A percentile compares a stretch with the other conserved stretches of the same genome.
These are phyloP conservation scores for Globia sparganii DNA, from an alignment of 2,888 invertebrate genomes.

Conservation along the genomic window DNA sequence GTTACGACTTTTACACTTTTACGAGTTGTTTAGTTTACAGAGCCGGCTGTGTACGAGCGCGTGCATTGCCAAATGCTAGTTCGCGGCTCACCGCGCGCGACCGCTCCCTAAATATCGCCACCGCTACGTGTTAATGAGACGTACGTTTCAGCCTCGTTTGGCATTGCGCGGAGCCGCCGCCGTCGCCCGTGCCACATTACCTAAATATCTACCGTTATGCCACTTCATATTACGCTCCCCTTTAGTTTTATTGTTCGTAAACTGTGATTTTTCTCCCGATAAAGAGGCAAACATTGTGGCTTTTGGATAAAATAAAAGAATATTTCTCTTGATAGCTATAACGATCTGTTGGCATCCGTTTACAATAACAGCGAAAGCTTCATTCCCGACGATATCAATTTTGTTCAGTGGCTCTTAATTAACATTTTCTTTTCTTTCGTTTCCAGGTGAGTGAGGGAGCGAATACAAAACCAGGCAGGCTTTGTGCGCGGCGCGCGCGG, in stretches of 20 bases:
- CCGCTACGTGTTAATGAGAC: conserved; percentile 87
- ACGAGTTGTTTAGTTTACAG: conserved; percentile 90
- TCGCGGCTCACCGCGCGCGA: conserved; percentile 88
- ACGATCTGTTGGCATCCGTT: conserved; percentile 82
- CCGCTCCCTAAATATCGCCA: conserved; percentile 84
- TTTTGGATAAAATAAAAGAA: conserved; percentile 65
- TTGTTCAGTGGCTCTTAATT: conserved; percentile 89
- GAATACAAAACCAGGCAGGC: conserved; percentile 85
- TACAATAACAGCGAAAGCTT: conserved; percentile 84
- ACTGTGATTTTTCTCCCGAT: conserved; percentile 45
- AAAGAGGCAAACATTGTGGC: conserved; percentile 36
- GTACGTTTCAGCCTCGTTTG: conserved; percentile 85
- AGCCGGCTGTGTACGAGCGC: conserved; percentile 82
- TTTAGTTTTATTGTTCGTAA: conserved; percentile 56
- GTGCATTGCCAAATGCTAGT: conserved; percentile 89
- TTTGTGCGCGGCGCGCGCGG: conserved; percentile 81
- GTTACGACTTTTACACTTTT: conserved; percentile 90
- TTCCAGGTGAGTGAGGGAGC: conserved; percentile 89
- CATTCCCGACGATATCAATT: conserved; percentile 87
- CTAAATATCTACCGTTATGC: conserved; percentile 69
- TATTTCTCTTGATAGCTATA: conserved; percentile 66
- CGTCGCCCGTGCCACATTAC: conserved; percentile 65
- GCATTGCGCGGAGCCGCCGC: conserved; percentile 73
- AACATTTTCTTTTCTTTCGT: conserved; percentile 90
- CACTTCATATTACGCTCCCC: conserved; percentile 55